Evolutionary conservation across 2,113 vertebrate species (phyloP), one percentile per base, ranked within the genome.

Genomic region (Planiliza haematocheilus): DNA sequence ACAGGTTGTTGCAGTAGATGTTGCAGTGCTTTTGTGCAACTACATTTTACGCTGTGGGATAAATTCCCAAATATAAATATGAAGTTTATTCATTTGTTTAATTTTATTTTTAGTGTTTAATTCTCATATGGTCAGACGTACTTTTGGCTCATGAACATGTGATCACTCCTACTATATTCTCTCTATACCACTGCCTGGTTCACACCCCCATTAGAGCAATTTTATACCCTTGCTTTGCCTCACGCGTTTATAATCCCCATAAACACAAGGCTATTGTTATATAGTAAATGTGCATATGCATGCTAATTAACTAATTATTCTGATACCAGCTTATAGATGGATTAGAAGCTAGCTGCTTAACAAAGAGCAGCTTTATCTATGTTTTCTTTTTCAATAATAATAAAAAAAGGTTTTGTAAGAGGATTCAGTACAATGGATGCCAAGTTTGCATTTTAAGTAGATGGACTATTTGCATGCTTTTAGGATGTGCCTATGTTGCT

Each of bases 81-180:
- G 3, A 30, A 30, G 5, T 30, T 2, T 30, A 30, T 30, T 3
- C 24, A 30, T 30, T 30, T 5, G 5, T 30, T 30, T 30, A 2
- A 30, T 30, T 30, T 30, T 30, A 30, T 5, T 30, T 30, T 5
- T 5, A 3, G 24, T 30, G 24, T 30, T 30, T 30, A 3, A 30
- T 30, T 30, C 24, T 30, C 24, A 30, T 21, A 46, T 39, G 50
- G 50, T 57, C 73, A 67, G 59, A 13, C 45, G 45, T n/a, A 11
- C 46, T 12, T 8, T 2, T 24, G 18, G 16, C 4, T 52, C 36
- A 20, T 14, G 10, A 34, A n/a, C n/a, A n/a, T n/a, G n/a, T n/a
- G 24, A 5, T 30, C 24, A 30, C 24, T 5, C 24, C 24, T 30
- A 30, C 24, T 5, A 30, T 30, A 30, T 5, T 3, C 24, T 30